Evolutionary conservation across 2,888 invertebrate species (phyloP).

Genomic region (Coremacera marginata): DNA sequence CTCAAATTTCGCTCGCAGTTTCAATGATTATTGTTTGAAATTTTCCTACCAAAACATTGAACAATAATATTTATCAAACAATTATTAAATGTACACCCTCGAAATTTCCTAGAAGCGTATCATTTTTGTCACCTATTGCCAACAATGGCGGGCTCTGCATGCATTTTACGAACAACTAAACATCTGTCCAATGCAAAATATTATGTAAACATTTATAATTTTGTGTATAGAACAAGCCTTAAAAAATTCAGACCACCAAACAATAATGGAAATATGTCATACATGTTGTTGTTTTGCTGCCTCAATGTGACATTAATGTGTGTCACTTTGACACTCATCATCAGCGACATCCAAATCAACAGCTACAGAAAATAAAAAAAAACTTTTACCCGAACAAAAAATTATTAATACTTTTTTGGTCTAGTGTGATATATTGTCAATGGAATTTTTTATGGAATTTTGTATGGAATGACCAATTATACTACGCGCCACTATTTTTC

Average conservation of each 20-base stretch:
- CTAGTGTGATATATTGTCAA: no score
- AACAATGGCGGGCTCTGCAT: background rate
- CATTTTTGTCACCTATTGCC: background rate
- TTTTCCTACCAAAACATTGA: background rate
- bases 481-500: no score
- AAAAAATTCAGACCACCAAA: background rate
- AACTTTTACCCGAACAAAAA: no score
- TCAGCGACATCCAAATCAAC: background rate
- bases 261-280: background rate
- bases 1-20: no score
- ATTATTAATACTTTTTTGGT: no score
- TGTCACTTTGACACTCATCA: slow-evolving; percentile 23
- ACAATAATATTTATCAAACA: slow-evolving; percentile 14
- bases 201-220: background rate
- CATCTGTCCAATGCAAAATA: slow-evolving; percentile 1
- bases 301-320: background rate
- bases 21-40: no score
- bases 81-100: background rate
- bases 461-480: no score
- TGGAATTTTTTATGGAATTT: no score
- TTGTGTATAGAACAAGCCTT: background rate
- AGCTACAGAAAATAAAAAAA: background rate
- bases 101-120: background rate
- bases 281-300: background rate
- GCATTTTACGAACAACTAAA: background rate